Evolutionary conservation across 1,140 invertebrate genomes (phyloP).

Genomic region (Drosophila ercepeae): DNA sequence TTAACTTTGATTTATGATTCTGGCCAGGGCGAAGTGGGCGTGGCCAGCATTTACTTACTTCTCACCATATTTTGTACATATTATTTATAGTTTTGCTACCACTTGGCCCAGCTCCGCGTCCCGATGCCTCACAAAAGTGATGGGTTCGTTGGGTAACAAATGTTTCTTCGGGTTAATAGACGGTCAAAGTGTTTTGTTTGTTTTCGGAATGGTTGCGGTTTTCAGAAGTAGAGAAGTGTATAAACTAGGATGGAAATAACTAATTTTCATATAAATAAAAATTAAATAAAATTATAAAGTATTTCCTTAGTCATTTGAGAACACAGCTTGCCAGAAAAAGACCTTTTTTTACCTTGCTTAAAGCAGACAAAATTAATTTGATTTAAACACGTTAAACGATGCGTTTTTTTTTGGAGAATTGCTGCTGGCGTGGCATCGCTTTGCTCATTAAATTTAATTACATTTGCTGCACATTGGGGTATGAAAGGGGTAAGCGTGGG

Average conservation of each 20-base stretch:
- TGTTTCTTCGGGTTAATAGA: conserved; percentile 60
- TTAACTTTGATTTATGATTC: conserved; percentile 73
- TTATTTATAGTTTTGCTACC: conserved; percentile 71
- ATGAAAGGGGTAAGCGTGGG: conserved; percentile 9
- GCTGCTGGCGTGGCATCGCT: conserved; percentile 37
- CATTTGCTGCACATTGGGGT: conserved; percentile 27
- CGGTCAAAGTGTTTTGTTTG: conserved; percentile 22
- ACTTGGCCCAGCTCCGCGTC: background rate
- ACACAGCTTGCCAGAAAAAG: conserved; percentile 45
- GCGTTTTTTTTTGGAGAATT: conserved; percentile 60
- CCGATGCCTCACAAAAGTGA: conserved; percentile 1
- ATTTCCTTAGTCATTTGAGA: background rate
- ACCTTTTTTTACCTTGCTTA: background rate
- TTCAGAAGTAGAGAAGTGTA: background rate
- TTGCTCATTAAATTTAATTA: conserved; percentile 76
- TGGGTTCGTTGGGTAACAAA: conserved; percentile 50
- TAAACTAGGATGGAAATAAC: background rate
- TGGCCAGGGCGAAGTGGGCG: conserved; percentile 25
- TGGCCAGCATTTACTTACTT: conserved; percentile 46
- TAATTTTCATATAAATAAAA: background rate
- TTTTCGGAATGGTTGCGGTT: background rate
- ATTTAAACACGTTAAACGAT: conserved; percentile 70
- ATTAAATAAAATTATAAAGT: background rate
- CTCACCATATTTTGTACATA: conserved; percentile 62
- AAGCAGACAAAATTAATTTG: conserved; percentile 57